A percentile compares a stretch with the other conserved stretches of the same genome.
phyloP scores from a whole-genome alignment of 2,113 vertebrate species.

The Tychaedon coryphoeus region DNA sequence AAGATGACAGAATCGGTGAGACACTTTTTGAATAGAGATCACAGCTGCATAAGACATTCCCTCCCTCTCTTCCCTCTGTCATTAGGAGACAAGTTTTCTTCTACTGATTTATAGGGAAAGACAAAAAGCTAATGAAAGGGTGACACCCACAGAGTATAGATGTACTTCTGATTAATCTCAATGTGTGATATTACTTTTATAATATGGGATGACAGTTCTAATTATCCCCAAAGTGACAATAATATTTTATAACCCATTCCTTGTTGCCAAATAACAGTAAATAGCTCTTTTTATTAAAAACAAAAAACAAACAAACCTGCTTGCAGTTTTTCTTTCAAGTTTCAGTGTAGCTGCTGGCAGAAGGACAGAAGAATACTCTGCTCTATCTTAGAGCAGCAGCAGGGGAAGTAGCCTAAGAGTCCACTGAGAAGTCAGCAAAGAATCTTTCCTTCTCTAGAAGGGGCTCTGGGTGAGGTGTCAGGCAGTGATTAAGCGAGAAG shows the following conservation, averaged over 20 bases:
- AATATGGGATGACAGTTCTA: not conserved
- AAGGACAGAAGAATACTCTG: not conserved
- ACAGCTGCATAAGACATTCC: not conserved
- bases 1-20: not conserved
- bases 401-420: not conserved
- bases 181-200: not conserved
- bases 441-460: not conserved
- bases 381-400: not conserved
- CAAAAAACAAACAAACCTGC: not conserved
- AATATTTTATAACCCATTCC: not conserved
- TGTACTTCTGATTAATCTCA: not conserved
- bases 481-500: not conserved
- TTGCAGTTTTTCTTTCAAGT: not conserved
- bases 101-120: not conserved
- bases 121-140: not conserved
- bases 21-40: not conserved
- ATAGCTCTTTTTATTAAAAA: not conserved
- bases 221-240: not conserved
- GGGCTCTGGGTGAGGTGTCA: not conserved
- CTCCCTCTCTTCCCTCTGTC: not conserved
- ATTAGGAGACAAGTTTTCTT: not conserved
- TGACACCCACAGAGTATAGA: not conserved
- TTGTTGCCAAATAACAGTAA: not conserved
- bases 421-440: not conserved
- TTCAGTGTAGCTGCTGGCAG: not conserved